These are phyloP conservation scores for Andrena chrysosceles DNA, from an alignment of 2,888 invertebrate genomes.

Conservation along the genomic window DNA sequence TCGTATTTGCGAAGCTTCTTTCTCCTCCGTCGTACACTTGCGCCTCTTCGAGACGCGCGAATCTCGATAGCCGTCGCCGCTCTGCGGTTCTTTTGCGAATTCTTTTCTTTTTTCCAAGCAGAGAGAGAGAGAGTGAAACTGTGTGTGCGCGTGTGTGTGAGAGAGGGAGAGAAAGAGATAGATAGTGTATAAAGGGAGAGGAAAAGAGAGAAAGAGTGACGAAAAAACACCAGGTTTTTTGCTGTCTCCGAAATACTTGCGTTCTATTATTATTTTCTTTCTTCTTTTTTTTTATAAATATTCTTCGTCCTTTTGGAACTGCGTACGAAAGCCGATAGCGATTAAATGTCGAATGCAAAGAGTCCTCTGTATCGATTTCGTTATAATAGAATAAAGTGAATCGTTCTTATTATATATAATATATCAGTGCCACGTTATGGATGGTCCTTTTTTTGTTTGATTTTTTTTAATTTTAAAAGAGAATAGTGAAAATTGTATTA, in stretches of 20 bases:
- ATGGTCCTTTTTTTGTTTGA: slow-evolving; percentile 45
- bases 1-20: slow-evolving; percentile 17
- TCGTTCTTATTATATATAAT: slow-evolving; percentile 48
- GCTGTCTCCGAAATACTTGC: slow-evolving; percentile 44
- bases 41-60: slow-evolving; percentile 30
- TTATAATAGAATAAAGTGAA: slow-evolving; percentile 57
- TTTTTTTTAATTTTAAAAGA: no score
- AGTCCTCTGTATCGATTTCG: slow-evolving; percentile 55
- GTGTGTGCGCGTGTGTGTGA: neutral
- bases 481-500: slow-evolving; percentile 29
- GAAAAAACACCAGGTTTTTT: slow-evolving; percentile 17
- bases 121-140: slow-evolving; percentile 1
- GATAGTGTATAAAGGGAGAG: neutral
- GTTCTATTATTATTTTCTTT: slow-evolving; percentile 32
- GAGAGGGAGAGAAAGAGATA: neutral
- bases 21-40: slow-evolving; percentile 11
- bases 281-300: slow-evolving; percentile 35
- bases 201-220: slow-evolving; percentile 2
- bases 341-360: slow-evolving; percentile 32
- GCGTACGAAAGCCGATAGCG: slow-evolving; percentile 48
- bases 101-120: slow-evolving; percentile 10
- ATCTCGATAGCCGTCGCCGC: slow-evolving; percentile 21
- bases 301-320: slow-evolving; percentile 42
- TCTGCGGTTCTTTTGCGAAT: slow-evolving; percentile 34
- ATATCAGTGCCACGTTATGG: slow-evolving; percentile 48